These are phyloP conservation scores for Notoglanidium macrostoma DNA, from an alignment of 2,797 vertebrate genomes.

Conservation along the genomic window DNA sequence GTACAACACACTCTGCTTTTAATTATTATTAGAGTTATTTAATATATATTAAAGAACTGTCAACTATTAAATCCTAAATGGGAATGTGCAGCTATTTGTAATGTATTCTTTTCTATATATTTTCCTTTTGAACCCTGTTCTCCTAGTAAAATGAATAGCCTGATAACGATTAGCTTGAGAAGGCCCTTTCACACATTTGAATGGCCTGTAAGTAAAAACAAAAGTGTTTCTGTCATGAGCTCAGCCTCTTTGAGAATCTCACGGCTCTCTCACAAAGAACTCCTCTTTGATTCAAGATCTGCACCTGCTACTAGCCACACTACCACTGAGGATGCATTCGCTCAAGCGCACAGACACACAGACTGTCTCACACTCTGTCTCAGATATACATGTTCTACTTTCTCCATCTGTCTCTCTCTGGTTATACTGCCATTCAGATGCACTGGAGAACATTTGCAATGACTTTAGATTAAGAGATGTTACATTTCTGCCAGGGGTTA, in stretches of 20 bases:
- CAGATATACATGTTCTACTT: background rate
- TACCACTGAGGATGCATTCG: constrained; percentile 50
- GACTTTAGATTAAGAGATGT: constrained; percentile 39
- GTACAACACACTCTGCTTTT: background rate
- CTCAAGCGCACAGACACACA: constrained; percentile 9
- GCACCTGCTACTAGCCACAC: constrained; percentile 68
- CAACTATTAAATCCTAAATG: background rate
- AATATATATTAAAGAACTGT: background rate
- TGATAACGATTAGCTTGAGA: constrained; percentile 65
- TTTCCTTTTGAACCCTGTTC: constrained; percentile 41
- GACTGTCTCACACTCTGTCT: constrained; percentile 1
- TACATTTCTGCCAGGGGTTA: constrained; percentile 53
- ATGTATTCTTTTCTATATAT: constrained; percentile 38
- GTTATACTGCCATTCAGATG: constrained; percentile 34
- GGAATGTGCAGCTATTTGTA: background rate
- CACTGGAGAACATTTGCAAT: constrained; percentile 37
- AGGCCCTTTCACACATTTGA: constrained; percentile 57
- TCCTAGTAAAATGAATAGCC: constrained; percentile 62
- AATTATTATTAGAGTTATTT: background rate
- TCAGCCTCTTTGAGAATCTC: constrained; percentile 60
- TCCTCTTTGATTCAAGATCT: constrained; percentile 55
- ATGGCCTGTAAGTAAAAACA: constrained; percentile 60
- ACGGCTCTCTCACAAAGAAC: constrained; percentile 57
- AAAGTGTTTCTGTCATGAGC: constrained; percentile 70
- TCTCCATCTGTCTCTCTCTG: constrained; percentile 19